Conservation (phyloP, 2,113 vertebrate species). For the Himantopus leucocephalus region DNA sequence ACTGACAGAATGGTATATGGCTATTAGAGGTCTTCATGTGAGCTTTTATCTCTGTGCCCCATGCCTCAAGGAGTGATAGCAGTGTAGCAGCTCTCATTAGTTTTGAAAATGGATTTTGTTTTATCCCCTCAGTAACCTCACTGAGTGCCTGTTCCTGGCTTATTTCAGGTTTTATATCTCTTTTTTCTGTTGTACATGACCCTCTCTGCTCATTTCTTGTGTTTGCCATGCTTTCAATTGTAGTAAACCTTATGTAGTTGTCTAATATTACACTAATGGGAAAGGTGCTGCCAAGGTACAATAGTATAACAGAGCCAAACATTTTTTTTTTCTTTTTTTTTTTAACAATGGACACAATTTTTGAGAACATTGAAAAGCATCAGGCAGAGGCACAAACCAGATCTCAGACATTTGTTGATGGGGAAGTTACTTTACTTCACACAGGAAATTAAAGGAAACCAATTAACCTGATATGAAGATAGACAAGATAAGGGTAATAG, state of each 20-base stretch:
- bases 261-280: not conserved
- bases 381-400: not conserved
- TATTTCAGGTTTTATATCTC: not conserved
- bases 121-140: not conserved
- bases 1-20: not conserved
- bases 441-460: not conserved
- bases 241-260: not conserved
- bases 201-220: not conserved
- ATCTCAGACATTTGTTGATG: not conserved
- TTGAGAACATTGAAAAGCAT: not conserved
- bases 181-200: not conserved
- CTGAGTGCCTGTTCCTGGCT: not conserved
- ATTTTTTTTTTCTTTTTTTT: not conserved
- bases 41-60: not conserved
- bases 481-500: not conserved
- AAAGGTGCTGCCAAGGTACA: not conserved
- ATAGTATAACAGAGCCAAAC: not conserved
- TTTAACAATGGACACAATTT: not conserved
- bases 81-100: not conserved
- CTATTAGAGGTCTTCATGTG: not conserved
- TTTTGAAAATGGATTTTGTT: conserved; percentile 7
- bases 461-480: not conserved
- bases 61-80: not conserved
- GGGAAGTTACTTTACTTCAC: not conserved
- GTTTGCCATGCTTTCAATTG: not conserved